phyloP scores from a whole-genome alignment of 1,140 invertebrate species.

The Cherax quadricarinatus region DNA sequence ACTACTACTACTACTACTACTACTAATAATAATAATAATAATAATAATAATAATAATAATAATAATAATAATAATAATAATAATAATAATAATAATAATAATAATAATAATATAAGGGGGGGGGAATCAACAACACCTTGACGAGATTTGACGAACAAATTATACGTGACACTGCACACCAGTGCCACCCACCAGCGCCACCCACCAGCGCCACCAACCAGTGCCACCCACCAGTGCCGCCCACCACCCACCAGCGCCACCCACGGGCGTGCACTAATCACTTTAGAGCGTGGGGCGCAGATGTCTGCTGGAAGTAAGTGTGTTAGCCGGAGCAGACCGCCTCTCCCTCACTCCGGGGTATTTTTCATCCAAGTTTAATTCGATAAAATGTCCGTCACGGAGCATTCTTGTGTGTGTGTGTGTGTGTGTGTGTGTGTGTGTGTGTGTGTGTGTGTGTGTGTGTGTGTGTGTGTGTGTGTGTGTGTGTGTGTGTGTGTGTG shows the following conservation, averaged over 20 bases:
- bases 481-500: slow-evolving; percentile 33
- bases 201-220: too few species aligned
- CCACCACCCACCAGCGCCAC: background rate
- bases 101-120: too few species aligned
- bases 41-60: too few species aligned
- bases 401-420: background rate
- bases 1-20: too few species aligned
- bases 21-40: too few species aligned
- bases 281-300: background rate
- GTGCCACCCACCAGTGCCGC: too few species aligned
- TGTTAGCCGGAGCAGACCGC: background rate
- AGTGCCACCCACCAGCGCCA: too few species aligned
- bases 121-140: too few species aligned
- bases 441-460: slow-evolving; percentile 36
- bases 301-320: background rate
- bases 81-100: too few species aligned
- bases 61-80: too few species aligned
- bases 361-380: slow-evolving; percentile 1
- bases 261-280: background rate
- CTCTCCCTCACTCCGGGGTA: background rate
- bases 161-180: too few species aligned
- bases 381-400: slow-evolving; percentile 1
- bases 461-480: slow-evolving; percentile 35
- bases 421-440: slow-evolving; percentile 21
- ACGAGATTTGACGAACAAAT: too few species aligned